Evolutionary conservation across 2,113 vertebrate species (phyloP), one percentile per base, ranked within the genome.

Genomic region (Microcebus murinus): DNA sequence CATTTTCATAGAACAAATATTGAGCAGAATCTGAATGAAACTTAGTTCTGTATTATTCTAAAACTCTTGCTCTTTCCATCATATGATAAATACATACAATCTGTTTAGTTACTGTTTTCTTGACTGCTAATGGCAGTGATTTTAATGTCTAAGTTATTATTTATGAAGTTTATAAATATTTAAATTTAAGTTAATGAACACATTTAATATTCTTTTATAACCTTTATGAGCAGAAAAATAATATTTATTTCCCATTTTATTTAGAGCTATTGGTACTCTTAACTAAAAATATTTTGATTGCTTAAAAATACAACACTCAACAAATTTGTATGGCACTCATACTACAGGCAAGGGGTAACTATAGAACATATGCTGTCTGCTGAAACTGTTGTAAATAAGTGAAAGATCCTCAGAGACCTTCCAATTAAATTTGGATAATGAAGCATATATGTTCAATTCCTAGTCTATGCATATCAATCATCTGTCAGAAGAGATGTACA

Each of bases 221-320:
- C n/a, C 52, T 84, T 94, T 88, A 80, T 87, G 55, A 94, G 81
- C 27, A 94, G 81, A 86, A 95, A 90, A 94, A 61, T 90, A 61
- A 59, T 65, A 91, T 67, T 81, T 87, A 68, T 77, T 97, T 81
- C 34, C 4, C 20, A 77, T 74, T 81, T 93, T 76, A 77, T 29
- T 93, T 80, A 85, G 70, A 92, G 59, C 39, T 88, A 77, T 67
- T 89, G 70, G 42, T 89, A 36, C 8, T 73, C 42, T 91, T 63
- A 6, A 91, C 50, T 68, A 45, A 88, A 88, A 93, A 45, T 52
- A 74, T 93, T 94, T 97, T 94, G 36, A 94, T 79, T 95, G 45
- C 71, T 74, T 59, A 84, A 10, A 17, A 93, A 73, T 80, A 11
- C 6, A 82, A 36, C 55, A 90, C 29, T 87, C 70, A 86, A 25